Evolutionary conservation across 2,888 invertebrate species (phyloP).

Genomic region (Drosophila percnosoma): DNA sequence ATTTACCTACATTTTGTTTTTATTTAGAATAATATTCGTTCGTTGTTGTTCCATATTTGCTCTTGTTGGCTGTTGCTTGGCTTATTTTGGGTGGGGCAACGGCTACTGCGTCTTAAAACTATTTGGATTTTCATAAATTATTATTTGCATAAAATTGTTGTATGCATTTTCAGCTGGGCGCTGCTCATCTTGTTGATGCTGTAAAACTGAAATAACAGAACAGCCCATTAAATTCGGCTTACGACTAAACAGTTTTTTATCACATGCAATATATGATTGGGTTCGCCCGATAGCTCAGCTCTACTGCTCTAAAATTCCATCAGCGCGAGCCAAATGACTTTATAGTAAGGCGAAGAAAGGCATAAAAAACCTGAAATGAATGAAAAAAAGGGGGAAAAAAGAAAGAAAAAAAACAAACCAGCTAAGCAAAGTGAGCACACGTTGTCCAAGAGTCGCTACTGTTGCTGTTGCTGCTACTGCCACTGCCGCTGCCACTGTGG

Average conservation of each 20-base stretch:
- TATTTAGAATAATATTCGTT: slow-evolving; percentile 60
- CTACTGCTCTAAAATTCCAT: slow-evolving; percentile 68
- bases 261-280: slow-evolving; percentile 25
- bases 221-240: slow-evolving; percentile 61
- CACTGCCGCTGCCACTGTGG: slow-evolving; percentile 19
- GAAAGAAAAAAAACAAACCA: slow-evolving; percentile 13
- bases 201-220: slow-evolving; percentile 28
- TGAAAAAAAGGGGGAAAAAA: slow-evolving; percentile 20
- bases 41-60: slow-evolving; percentile 54
- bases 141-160: slow-evolving; percentile 62
- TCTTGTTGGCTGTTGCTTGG: slow-evolving; percentile 42
- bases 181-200: slow-evolving; percentile 13
- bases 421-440: slow-evolving; percentile 50
- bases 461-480: background rate
- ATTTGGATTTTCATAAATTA: slow-evolving; percentile 74
- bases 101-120: slow-evolving; percentile 36
- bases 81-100: slow-evolving; percentile 12
- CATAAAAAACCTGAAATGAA: slow-evolving; percentile 32
- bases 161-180: slow-evolving; percentile 20
- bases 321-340: slow-evolving; percentile 61
- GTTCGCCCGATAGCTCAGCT: background rate
- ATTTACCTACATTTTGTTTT: slow-evolving; percentile 70
- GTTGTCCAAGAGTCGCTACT: slow-evolving; percentile 16
- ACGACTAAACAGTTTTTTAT: slow-evolving; percentile 41
- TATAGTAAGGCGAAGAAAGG: slow-evolving; percentile 43